Percentiles rank a stretch among this genome's conserved stretches.
Conservation (phyloP, 2,797 vertebrate genomes). For the Ptychobarbus kaznakovi region DNA sequence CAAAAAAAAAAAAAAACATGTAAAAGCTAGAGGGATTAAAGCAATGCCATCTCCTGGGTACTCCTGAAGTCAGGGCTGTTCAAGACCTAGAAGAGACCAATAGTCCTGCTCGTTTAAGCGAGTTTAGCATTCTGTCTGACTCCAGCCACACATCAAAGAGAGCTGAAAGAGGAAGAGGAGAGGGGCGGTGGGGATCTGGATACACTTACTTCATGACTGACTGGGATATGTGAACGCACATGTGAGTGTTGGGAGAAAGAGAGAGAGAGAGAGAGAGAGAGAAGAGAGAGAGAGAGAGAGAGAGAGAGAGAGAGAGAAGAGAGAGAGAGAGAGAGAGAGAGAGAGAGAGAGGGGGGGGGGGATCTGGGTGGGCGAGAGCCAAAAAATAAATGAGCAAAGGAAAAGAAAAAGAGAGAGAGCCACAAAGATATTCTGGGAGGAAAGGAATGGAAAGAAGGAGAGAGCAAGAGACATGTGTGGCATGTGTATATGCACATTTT, state of each 20-base stretch:
- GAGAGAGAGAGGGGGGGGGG: too few relatives aligned
- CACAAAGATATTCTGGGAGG: background rate
- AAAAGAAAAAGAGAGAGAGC: background rate
- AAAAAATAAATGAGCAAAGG: conserved; percentile 10
- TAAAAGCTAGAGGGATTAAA: background rate
- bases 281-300: background rate
- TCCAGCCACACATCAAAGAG: conserved; percentile 44
- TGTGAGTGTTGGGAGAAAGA: background rate
- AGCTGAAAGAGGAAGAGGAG: conserved; percentile 5
- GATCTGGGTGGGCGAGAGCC: background rate
- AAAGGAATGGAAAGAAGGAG: conserved; percentile 25
- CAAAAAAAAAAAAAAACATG: background rate
- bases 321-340: background rate
- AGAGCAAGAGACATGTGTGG: background rate
- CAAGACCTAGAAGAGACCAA: background rate
- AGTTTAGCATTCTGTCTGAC: conserved; percentile 41
- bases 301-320: background rate
- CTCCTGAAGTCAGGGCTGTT: background rate
- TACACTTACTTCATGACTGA: conserved; percentile 25
- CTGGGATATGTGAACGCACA: background rate
- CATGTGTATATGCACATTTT: background rate
- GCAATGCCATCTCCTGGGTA: conserved; percentile 14
- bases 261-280: background rate
- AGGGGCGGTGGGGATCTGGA: conserved; percentile 6
- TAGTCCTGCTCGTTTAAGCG: conserved; percentile 27